Evolutionary conservation across 2,797 vertebrate genomes (phyloP), one percentile per base, ranked within the genome.

Genomic region (Lerista edwardsae): DNA sequence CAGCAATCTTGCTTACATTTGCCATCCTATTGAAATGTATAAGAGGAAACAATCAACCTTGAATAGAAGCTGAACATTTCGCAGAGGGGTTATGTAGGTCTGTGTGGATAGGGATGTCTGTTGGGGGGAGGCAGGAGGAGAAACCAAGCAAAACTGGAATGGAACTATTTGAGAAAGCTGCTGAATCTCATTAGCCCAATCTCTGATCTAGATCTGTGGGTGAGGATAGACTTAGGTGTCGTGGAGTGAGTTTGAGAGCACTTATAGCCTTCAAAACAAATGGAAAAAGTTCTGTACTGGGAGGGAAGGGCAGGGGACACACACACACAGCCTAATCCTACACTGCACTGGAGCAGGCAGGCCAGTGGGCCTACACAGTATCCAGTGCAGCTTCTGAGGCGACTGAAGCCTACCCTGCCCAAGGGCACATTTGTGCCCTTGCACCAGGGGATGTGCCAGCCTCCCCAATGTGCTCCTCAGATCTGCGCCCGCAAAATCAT

Each of bases 1-100:
- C 80, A 86, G 80, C 31, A 57, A 44, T 79, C 44, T 67, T 86
- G 88, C 77, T 90, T 88, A 86, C 82, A 79, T 81, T 82, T 86
- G 31, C 31, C 85, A 75, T 65, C 83, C 67, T 67, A 4, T 0
- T 55, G 77, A 87, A 73, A 85, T 39, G 44, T 31, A 71, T 36
- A 69, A 57, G 67, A 89, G 86, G 84, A 19, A 25, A 57, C 67
- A 19, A 89, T 39, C 41, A 90, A 78, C 27, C 72, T 23, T 80
- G 12, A 62, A 2, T 85, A 44, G 84, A 84, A 92, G 80, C 0
- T 14, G 74, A 85, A 76, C 3, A 82, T 88, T 7, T 6, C 57
- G 44, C 62, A 75, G 69, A 83, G 59, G 82, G 12, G 3, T 72
- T 91, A 31, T 41, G 9, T 61, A 69, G 55, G 31, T 61, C 41